phyloP scores from a whole-genome alignment of 2,113 vertebrate species.

The Sterrhoptilus dennistouni region DNA sequence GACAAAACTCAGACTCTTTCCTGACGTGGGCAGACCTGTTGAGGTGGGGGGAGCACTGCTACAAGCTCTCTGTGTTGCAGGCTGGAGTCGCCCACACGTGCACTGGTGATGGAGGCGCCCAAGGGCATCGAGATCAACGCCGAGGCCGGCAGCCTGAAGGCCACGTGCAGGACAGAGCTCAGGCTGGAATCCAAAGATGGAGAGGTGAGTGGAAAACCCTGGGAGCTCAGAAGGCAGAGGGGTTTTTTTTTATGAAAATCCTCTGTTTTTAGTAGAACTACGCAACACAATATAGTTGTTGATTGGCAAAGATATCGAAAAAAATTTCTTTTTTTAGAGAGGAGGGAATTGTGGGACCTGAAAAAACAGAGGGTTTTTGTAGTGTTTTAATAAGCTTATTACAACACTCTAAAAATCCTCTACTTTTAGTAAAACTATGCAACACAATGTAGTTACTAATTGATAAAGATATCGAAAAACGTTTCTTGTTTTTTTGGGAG shows the following conservation, averaged over 20 bases:
- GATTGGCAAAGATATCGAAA: too few species aligned
- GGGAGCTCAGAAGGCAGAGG: too few species aligned
- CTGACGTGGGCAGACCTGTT: background rate
- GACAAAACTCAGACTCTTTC: background rate
- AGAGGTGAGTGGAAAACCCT: conserved; percentile 79
- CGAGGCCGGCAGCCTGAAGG: conserved; percentile 94
- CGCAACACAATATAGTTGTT: too few species aligned
- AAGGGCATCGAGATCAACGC: conserved; percentile 95
- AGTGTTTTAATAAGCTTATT: too few species aligned
- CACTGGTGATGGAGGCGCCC: conserved; percentile 94
- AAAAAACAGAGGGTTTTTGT: background rate
- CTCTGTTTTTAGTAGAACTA: too few species aligned
- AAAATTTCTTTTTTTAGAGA: too few species aligned
- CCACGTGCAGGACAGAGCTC: conserved; percentile 93
- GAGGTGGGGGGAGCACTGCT: background rate
- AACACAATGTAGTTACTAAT: too few species aligned
- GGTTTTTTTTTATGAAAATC: too few species aligned
- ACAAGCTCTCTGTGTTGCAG: conserved; percentile 68
- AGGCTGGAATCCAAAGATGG: conserved; percentile 97
- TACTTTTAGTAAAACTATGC: too few species aligned
- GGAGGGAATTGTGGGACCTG: background rate
- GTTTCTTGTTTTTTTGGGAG: too few species aligned
- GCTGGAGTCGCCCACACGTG: conserved; percentile 93
- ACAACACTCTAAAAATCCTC: too few species aligned
- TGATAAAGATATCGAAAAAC: too few species aligned